These are phyloP conservation scores for Drosophila paulistorum DNA, from an alignment of 1,140 invertebrate species.

Conservation along the genomic window DNA sequence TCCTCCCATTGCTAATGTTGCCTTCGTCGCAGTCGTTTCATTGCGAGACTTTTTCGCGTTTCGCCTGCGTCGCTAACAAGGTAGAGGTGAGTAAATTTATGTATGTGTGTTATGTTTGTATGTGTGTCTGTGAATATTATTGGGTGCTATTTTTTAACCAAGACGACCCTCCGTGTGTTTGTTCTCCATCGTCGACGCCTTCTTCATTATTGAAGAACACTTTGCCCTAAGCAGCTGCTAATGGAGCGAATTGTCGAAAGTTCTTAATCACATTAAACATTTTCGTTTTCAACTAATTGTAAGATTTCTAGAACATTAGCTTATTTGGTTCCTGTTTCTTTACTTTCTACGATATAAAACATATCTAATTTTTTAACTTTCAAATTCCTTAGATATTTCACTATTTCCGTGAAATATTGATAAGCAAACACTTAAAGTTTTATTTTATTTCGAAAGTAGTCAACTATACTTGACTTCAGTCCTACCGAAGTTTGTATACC, in stretches of 20 bases:
- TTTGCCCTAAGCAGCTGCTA: constrained; percentile 60
- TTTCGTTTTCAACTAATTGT: too few species aligned
- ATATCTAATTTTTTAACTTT: too few species aligned
- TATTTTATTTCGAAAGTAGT: too few species aligned
- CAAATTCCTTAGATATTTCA: too few species aligned
- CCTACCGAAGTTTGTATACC: too few species aligned
- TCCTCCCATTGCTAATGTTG: neutral
- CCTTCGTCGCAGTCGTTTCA: neutral
- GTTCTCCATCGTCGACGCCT: constrained; percentile 23
- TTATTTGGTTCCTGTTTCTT: too few species aligned
- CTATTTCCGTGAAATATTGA: too few species aligned
- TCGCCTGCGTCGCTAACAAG: too few species aligned
- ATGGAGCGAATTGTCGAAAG: constrained; percentile 38
- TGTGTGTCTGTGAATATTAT: constrained; percentile 24
- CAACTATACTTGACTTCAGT: too few species aligned
- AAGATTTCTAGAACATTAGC: too few species aligned
- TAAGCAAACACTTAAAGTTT: too few species aligned
- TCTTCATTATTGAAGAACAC: constrained; percentile 32
- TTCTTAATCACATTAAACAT: constrained; percentile 1
- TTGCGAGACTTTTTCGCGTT: constrained; percentile 15
- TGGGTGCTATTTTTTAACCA: constrained; percentile 56
- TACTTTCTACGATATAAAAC: too few species aligned
- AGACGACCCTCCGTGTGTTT: constrained; percentile 33
- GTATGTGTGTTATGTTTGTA: constrained; percentile 13
- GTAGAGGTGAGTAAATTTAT: constrained; percentile 49